Evolutionary conservation across 2,797 vertebrate species (phyloP).

Genomic region (Lithobates sylvaticus): DNA sequence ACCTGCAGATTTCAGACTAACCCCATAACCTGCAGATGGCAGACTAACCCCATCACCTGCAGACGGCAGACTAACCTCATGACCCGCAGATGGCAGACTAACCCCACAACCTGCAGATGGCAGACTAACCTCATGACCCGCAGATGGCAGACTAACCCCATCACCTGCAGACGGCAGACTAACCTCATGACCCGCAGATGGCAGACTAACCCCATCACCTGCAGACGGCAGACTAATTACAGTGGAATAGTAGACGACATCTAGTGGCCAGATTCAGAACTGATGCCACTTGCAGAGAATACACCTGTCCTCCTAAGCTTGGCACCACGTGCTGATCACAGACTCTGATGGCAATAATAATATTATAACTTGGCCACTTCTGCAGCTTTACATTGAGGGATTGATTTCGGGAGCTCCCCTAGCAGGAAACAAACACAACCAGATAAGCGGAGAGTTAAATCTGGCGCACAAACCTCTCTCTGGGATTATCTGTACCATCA

Average conservation of each 20-base stretch:
- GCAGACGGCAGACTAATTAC: neutral
- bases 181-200: no score
- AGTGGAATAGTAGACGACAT: neutral
- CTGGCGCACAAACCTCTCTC: slow-evolving; percentile 76
- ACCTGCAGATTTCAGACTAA: no score
- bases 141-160: no score
- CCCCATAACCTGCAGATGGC: no score
- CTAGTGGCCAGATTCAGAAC: neutral
- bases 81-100: no score
- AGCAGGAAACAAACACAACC: slow-evolving; percentile 55
- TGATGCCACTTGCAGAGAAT: neutral
- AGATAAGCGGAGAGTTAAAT: slow-evolving; percentile 79
- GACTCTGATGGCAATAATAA: slow-evolving; percentile 2
- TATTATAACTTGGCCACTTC: neutral
- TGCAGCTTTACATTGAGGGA: slow-evolving; percentile 16
- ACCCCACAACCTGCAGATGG: no score
- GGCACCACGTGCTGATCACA: neutral
- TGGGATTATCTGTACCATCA: slow-evolving; percentile 82
- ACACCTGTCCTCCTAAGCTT: no score
- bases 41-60: no score
- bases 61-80: no score
- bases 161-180: neutral
- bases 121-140: no score
- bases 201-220: neutral
- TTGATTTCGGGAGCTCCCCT: slow-evolving; percentile 14